Percentiles rank a stretch among this genome's conserved stretches.
phyloP scores from a whole-genome alignment of 2,113 vertebrate genomes.

The Anolis sagrei region DNA sequence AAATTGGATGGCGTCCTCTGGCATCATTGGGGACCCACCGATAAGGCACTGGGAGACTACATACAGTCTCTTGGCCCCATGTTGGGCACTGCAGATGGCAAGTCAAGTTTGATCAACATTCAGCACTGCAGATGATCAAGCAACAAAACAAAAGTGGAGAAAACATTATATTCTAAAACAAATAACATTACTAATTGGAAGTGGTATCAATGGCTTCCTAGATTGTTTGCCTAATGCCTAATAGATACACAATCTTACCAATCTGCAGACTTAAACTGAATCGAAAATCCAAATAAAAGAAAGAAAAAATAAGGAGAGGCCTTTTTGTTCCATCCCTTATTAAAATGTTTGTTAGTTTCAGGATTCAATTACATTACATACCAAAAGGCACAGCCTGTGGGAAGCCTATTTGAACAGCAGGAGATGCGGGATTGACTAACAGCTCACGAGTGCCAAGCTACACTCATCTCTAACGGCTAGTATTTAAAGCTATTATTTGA shows the following conservation, averaged over 20 bases:
- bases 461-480: constrained; percentile 10
- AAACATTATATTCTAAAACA: background rate
- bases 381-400: rapidly evolving
- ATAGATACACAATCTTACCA: background rate
- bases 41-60: too few relatives aligned
- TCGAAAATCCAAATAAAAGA: constrained; percentile 1
- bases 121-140: background rate
- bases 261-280: background rate
- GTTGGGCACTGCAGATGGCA: background rate
- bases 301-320: background rate
- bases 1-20: too few relatives aligned
- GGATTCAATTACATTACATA: constrained; percentile 1
- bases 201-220: background rate
- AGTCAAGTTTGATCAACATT: background rate
- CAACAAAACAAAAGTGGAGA: background rate
- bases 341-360: constrained; percentile 15
- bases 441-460: background rate
- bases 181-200: background rate
- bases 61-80: too few relatives aligned
- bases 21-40: too few relatives aligned
- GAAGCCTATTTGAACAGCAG: background rate
- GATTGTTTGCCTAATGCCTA: background rate
- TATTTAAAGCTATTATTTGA: constrained; percentile 5
- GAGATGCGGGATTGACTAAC: background rate
- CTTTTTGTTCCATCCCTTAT: constrained; percentile 9